phyloP scores from a whole-genome alignment of 2,888 invertebrate genomes.

The Hydriomena furcata region DNA sequence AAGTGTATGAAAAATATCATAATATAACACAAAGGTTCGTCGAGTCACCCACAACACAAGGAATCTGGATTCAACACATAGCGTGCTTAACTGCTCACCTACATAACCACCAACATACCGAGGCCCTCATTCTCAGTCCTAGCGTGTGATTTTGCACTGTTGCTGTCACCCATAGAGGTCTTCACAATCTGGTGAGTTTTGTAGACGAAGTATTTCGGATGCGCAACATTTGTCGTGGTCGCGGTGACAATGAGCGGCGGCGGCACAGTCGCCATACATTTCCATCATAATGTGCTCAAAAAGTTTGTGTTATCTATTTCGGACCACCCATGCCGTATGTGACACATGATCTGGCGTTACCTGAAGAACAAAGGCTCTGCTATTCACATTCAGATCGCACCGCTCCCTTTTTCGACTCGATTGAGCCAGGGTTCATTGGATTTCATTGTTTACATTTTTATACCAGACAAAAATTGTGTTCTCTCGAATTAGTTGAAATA shows the following conservation, averaged over 20 bases:
- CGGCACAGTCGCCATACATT: conserved; percentile 64
- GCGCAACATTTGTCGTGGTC: conserved; percentile 69
- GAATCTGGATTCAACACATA: conserved; percentile 64
- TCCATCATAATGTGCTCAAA: conserved; percentile 79
- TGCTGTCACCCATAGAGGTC: conserved; percentile 17
- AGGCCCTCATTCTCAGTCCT: conserved; percentile 36
- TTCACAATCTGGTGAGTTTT: conserved; percentile 21
- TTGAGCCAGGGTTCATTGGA: conserved; percentile 33
- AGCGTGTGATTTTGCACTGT: not conserved
- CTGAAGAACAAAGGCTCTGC: conserved; percentile 67
- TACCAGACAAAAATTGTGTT: no score
- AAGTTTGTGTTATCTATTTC: conserved; percentile 73
- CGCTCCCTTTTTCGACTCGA: conserved; percentile 41
- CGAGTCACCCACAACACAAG: conserved; percentile 36
- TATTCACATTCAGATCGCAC: conserved; percentile 61
- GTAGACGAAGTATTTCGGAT: conserved; percentile 20
- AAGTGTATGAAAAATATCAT: no score
- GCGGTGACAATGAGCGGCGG: conserved; percentile 61
- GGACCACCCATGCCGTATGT: conserved; percentile 73
- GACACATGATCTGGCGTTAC: conserved; percentile 73
- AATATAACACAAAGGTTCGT: conserved; percentile 42
- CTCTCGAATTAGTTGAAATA: no score
- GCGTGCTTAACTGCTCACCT: conserved; percentile 50
- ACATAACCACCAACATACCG: conserved; percentile 43
- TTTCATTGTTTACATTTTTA: conserved; percentile 3